A percentile compares a stretch with the other conserved stretches of the same genome.
These are phyloP conservation scores for Fopius arisanus DNA, from an alignment of 1,140 invertebrate genomes.

Conservation along the genomic window DNA sequence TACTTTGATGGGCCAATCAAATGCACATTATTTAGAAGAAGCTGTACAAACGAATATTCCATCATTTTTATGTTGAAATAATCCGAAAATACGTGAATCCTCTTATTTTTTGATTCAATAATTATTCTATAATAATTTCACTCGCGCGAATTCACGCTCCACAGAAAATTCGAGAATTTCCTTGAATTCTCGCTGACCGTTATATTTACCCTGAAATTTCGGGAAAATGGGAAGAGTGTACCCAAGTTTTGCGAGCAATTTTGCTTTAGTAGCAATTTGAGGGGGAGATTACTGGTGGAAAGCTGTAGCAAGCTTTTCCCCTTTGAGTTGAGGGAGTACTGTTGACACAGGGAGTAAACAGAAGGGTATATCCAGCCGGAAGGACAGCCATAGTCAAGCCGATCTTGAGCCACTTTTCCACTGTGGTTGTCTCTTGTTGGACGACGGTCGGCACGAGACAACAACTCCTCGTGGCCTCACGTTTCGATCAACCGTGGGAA, in stretches of 20 bases:
- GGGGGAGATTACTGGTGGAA: background rate
- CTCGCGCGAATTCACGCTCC: too few species aligned
- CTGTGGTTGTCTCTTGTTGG: background rate
- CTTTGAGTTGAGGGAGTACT: background rate
- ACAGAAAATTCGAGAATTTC: too few species aligned
- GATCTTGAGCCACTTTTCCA: background rate
- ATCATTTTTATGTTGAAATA: too few species aligned
- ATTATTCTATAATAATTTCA: too few species aligned
- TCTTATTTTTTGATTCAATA: too few species aligned
- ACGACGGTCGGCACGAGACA: slow-evolving; percentile 5
- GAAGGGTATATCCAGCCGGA: background rate
- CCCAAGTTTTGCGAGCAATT: too few species aligned
- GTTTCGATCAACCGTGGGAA: slow-evolving; percentile 28
- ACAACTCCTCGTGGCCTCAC: slow-evolving; percentile 10
- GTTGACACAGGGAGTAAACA: background rate
- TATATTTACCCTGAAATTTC: background rate
- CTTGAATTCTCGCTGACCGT: too few species aligned
- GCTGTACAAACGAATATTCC: too few species aligned
- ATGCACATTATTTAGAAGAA: background rate
- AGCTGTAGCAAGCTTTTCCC: background rate
- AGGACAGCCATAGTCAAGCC: background rate
- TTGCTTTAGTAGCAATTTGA: background rate
- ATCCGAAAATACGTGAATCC: too few species aligned
- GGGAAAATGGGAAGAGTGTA: background rate
- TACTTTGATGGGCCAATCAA: background rate